phyloP scores from a whole-genome alignment of 2,888 invertebrate species.

The Tuberolachnus salignus region DNA sequence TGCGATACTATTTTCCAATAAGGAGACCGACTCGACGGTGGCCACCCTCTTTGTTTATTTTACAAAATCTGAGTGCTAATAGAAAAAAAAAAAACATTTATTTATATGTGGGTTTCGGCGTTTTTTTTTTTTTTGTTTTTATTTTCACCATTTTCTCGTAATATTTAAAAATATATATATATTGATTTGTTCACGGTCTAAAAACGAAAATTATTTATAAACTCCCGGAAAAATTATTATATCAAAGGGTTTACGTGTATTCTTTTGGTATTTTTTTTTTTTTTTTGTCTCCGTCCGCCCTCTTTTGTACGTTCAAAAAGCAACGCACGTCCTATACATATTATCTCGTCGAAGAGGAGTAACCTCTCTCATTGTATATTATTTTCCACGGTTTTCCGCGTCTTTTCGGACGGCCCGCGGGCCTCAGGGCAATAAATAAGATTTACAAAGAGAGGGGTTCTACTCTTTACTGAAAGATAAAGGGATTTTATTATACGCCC shows the following conservation, averaged over 20 bases:
- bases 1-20: too few species aligned
- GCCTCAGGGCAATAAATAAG: constrained; percentile 14
- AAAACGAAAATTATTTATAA: not conserved
- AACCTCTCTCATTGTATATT: not conserved
- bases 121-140: too few species aligned
- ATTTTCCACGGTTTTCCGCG: not conserved
- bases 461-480: constrained; percentile 13
- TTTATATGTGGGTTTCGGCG: too few species aligned
- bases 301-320: not conserved
- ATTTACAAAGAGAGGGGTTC: constrained; percentile 4
- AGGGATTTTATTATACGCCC: constrained; percentile 12
- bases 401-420: not conserved
- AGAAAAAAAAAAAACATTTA: too few species aligned
- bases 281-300: not conserved
- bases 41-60: too few species aligned
- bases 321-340: constrained; percentile 22
- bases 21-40: too few species aligned
- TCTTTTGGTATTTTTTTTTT: not conserved
- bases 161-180: too few species aligned
- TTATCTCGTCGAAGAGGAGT: constrained; percentile 6
- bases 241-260: constrained; percentile 21
- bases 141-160: too few species aligned
- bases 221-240: not conserved
- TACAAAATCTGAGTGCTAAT: too few species aligned
- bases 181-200: not conserved